Evolutionary conservation across 2,888 invertebrate species (phyloP).

Genomic region (Chloroclystis v-ata): DNA sequence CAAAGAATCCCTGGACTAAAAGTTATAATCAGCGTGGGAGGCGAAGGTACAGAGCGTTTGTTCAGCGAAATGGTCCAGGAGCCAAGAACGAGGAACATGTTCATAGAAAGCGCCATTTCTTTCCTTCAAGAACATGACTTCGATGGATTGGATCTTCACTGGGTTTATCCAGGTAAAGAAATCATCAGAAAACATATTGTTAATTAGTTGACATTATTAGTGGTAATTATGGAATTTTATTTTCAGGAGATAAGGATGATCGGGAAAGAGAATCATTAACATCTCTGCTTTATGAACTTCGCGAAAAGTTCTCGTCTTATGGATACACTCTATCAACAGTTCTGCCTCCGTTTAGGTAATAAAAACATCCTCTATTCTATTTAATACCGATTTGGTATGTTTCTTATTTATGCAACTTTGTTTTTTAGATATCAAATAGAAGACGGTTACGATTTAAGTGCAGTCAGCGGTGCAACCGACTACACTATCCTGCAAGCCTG

Average conservation of each 20-base stretch:
- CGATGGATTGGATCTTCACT: constrained; percentile 90
- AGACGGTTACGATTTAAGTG: constrained; percentile 81
- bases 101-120: constrained; percentile 80
- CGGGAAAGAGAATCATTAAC: constrained; percentile 78
- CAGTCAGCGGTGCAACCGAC: constrained; percentile 80
- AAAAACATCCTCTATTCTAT: background rate
- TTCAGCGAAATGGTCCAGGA: constrained; percentile 81
- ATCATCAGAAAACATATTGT: background rate
- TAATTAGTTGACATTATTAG: background rate
- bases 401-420: too few species aligned
- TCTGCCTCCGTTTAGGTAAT: constrained; percentile 77
- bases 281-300: constrained; percentile 78
- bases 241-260: constrained; percentile 64
- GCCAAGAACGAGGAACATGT: constrained; percentile 72
- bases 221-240: background rate
- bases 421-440: constrained; percentile 75
- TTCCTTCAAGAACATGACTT: constrained; percentile 84
- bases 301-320: constrained; percentile 77
- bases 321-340: constrained; percentile 79
- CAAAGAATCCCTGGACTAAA: constrained; percentile 81
- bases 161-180: constrained; percentile 81
- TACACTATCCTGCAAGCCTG: constrained; percentile 84
- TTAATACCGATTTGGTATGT: too few species aligned
- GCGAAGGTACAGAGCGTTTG: constrained; percentile 79
- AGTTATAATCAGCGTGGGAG: constrained; percentile 85